Percentiles rank a stretch among this genome's conserved stretches.
phyloP scores from a whole-genome alignment of 2,113 vertebrate genomes.

The Zosterops lateralis region DNA sequence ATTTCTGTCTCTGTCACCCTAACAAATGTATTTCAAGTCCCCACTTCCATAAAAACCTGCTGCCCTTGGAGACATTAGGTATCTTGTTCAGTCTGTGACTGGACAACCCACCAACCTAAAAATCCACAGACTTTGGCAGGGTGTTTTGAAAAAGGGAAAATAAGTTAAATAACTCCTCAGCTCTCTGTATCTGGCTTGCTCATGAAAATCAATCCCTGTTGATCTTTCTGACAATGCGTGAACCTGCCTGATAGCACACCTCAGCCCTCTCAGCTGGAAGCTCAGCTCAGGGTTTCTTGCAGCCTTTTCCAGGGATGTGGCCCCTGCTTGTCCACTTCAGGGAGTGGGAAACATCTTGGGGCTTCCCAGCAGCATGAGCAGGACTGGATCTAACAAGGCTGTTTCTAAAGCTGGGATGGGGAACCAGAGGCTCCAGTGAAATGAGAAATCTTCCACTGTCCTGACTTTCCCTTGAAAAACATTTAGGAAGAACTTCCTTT shows the following conservation, averaged over 20 bases:
- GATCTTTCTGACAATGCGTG: not conserved
- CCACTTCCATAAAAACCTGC: not conserved
- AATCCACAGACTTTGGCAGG: not conserved
- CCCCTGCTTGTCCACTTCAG: not conserved
- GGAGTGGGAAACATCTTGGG: not conserved
- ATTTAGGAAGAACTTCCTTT: not conserved
- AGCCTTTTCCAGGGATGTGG: not conserved
- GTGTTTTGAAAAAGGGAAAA: not conserved
- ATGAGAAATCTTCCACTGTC: fast-evolving
- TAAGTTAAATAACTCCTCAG: not conserved
- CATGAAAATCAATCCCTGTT: not conserved
- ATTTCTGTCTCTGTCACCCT: not conserved
- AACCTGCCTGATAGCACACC: not conserved
- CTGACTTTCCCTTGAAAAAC: not conserved
- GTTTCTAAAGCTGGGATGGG: not conserved
- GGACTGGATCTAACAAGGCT: not conserved
- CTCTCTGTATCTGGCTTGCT: not conserved
- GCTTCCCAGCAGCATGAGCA: not conserved
- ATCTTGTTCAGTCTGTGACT: too few relatives aligned
- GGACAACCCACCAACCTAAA: not conserved
- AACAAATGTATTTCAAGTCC: not conserved
- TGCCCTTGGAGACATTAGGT: not conserved
- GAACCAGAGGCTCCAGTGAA: not conserved
- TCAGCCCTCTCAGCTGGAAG: not conserved
- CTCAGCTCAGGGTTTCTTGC: not conserved